Evolutionary conservation across 2,797 vertebrate species (phyloP).

Genomic region (Poeciliopsis turneri): DNA sequence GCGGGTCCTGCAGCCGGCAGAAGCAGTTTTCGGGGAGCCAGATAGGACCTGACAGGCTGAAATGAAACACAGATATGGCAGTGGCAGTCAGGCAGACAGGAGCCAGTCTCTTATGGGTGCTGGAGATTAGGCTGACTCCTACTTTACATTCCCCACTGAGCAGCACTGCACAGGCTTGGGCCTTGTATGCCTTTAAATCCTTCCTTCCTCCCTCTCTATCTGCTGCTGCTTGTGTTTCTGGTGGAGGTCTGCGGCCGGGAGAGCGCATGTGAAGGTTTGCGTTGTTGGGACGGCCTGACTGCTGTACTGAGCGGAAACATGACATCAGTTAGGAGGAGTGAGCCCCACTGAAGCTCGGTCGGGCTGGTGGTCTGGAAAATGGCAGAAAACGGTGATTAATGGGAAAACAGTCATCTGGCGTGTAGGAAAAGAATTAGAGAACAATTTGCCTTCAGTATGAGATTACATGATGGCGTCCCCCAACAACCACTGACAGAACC

Average conservation of each 20-base stretch:
- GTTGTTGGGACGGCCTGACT: constrained; percentile 27
- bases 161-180: constrained; percentile 34
- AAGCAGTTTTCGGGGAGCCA: constrained; percentile 38
- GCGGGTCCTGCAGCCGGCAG: neutral
- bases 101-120: constrained; percentile 85
- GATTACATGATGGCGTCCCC: neutral
- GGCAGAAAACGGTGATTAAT: neutral
- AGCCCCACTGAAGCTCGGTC: neutral
- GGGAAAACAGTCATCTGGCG: neutral
- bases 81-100: constrained; percentile 90
- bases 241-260: constrained; percentile 7
- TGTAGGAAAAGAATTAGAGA: neutral
- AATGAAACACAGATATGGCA: constrained; percentile 90
- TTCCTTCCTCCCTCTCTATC: constrained; percentile 31
- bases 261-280: constrained; percentile 20
- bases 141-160: constrained; percentile 83
- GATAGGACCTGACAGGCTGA: constrained; percentile 89
- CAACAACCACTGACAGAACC: neutral
- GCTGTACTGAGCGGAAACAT: neutral
- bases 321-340: neutral
- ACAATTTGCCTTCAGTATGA: neutral
- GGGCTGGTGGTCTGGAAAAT: neutral
- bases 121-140: constrained; percentile 89
- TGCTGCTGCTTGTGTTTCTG: constrained; percentile 27
- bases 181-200: constrained; percentile 8